A percentile compares a stretch with the other conserved stretches of the same genome.
phyloP scores from a whole-genome alignment of 2,888 invertebrate genomes.

The Eumacrocentrus americanus region DNA sequence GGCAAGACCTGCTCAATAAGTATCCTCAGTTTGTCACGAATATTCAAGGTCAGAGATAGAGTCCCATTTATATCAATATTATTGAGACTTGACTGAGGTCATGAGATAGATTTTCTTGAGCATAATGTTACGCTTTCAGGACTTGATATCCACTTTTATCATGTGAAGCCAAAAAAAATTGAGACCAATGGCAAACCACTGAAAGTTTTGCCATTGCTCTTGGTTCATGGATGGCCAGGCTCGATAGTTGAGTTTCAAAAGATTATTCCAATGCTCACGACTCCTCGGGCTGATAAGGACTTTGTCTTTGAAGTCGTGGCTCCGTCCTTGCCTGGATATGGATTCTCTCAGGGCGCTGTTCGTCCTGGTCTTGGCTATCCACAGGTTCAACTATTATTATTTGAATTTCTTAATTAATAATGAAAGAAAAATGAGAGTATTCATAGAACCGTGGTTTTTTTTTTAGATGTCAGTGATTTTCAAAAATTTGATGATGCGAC shows the following conservation, averaged over 20 bases:
- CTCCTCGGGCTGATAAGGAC: conserved; percentile 62
- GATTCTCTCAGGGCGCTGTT: conserved; percentile 68
- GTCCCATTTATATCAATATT: not conserved
- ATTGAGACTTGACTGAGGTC: not conserved
- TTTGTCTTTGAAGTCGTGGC: conserved; percentile 74
- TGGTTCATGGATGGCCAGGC: conserved; percentile 89
- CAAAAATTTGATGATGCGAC: conserved; percentile 65
- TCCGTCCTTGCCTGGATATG: conserved; percentile 75
- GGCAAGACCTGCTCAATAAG: conserved; percentile 74
- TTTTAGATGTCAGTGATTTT: conserved; percentile 60
- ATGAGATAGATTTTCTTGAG: no score
- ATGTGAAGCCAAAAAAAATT: conserved; percentile 66
- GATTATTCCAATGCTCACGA: conserved; percentile 71
- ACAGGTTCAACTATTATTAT: no score
- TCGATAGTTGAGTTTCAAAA: conserved; percentile 82
- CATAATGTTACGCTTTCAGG: conserved; percentile 53
- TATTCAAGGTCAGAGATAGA: conserved; percentile 74
- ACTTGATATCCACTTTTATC: conserved; percentile 77
- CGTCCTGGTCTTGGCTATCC: conserved; percentile 60
- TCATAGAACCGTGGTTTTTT: not conserved
- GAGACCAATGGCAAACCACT: conserved; percentile 54
- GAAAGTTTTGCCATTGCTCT: conserved; percentile 70
- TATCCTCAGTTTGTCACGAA: conserved; percentile 78
- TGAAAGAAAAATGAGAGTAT: no score
- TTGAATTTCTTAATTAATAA: no score